Conservation (phyloP, 2,797 vertebrate genomes). For the Thamnophis elegans region DNA sequence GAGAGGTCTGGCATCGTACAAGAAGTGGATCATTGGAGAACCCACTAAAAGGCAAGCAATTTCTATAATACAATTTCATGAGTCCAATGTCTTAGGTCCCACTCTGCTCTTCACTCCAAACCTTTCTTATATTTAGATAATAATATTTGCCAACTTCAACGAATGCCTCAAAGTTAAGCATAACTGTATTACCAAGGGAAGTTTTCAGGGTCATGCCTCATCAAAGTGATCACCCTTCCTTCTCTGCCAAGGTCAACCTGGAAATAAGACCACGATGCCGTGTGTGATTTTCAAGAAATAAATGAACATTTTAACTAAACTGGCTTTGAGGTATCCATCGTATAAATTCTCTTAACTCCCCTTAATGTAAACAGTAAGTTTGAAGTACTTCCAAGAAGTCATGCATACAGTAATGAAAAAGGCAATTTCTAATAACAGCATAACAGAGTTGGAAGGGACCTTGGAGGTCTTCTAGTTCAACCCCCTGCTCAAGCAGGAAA, state of each 20-base stretch:
- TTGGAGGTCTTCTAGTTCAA: too few relatives aligned
- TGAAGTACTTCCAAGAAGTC: constrained; percentile 33
- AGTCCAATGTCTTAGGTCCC: neutral
- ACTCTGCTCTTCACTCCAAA: neutral
- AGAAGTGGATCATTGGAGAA: neutral
- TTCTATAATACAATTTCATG: neutral
- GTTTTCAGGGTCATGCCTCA: constrained; percentile 23
- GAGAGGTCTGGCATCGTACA: too few relatives aligned
- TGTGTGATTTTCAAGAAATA: constrained; percentile 33
- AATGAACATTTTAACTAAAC: constrained; percentile 34
- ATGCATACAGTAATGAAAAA: constrained; percentile 58
- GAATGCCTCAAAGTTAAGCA: neutral
- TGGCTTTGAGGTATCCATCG: constrained; percentile 42
- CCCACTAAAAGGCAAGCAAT: neutral
- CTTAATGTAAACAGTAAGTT: constrained; percentile 22
- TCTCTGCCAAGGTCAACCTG: neutral
- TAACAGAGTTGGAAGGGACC: too few relatives aligned
- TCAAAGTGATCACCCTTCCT: neutral
- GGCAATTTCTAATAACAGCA: neutral
- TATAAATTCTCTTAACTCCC: constrained; percentile 24
- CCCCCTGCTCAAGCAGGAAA: too few relatives aligned
- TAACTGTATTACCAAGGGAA: constrained; percentile 5
- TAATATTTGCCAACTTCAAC: neutral
- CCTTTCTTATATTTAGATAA: neutral
- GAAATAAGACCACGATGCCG: constrained; percentile 36